Evolutionary conservation across 2,888 invertebrate genomes (phyloP).

Genomic region (Lamellibrachia satsuma): DNA sequence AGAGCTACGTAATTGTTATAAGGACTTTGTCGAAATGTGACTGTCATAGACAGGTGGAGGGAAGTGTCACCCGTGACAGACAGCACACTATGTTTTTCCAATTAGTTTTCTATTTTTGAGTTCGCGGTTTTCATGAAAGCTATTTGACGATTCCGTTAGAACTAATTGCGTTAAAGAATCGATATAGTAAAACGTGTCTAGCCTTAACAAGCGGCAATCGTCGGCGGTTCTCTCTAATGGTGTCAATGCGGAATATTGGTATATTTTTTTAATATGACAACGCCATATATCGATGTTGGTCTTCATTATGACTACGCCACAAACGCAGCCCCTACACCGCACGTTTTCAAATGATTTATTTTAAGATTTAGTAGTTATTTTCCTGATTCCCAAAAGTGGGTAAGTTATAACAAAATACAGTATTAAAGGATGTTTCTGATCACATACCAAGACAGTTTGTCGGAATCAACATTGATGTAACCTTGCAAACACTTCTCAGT

Average conservation of each 20-base stretch:
- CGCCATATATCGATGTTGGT: neutral
- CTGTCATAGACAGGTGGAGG: neutral
- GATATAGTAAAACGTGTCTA: neutral
- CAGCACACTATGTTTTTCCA: neutral
- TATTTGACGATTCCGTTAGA: neutral
- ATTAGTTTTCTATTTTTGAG: neutral
- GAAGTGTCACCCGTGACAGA: too few species aligned
- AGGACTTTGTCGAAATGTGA: neutral
- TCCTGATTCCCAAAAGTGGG: neutral
- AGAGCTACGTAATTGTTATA: neutral
- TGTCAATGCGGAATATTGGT: neutral
- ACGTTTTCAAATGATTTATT: neutral
- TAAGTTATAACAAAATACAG: neutral
- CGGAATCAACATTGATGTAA: neutral
- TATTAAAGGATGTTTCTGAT: too few species aligned
- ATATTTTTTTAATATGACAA: neutral
- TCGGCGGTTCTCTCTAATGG: neutral
- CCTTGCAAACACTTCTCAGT: neutral
- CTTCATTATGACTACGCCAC: neutral
- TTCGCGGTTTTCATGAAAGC: neutral
- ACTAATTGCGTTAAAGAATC: neutral
- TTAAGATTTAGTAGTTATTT: neutral
- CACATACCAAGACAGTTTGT: neutral
- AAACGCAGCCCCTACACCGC: neutral
- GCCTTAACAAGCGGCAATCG: neutral